A percentile compares a stretch with the other conserved stretches of the same genome.
phyloP scores from a whole-genome alignment of 2,113 vertebrate genomes.

The Rhabdomys dilectus region DNA sequence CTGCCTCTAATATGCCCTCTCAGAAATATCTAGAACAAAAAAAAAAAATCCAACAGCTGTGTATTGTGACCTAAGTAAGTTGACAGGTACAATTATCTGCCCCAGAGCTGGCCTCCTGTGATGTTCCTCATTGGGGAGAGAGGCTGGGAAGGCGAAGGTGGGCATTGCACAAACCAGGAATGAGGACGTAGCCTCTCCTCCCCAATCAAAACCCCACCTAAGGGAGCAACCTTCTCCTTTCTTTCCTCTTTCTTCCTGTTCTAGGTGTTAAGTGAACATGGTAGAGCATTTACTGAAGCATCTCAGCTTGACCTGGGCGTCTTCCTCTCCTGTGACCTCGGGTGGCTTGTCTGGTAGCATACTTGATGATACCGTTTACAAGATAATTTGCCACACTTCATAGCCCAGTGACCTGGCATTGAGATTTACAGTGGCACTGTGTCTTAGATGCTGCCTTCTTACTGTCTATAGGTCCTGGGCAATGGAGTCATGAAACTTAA shows the following conservation, averaged over 20 bases:
- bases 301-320: not conserved
- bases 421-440: not conserved
- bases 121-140: not conserved
- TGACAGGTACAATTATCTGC: not conserved
- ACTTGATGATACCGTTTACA: not conserved
- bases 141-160: not conserved
- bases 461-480: not conserved
- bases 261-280: not conserved
- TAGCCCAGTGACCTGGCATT: not conserved
- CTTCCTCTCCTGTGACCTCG: not conserved
- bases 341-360: not conserved
- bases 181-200: not conserved
- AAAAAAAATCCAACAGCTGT: not conserved
- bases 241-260: not conserved
- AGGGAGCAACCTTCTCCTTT: not conserved
- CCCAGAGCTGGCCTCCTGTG: not conserved
- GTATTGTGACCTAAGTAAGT: not conserved
- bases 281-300: not conserved
- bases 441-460: not conserved
- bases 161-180: not conserved
- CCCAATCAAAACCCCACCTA: accelerated
- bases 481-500: not conserved
- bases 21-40: not conserved
- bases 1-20: not conserved
- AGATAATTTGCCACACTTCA: not conserved